Percentiles rank a stretch among this genome's conserved stretches.
phyloP scores from a whole-genome alignment of 2,888 invertebrate genomes.

The Macropis europaea region DNA sequence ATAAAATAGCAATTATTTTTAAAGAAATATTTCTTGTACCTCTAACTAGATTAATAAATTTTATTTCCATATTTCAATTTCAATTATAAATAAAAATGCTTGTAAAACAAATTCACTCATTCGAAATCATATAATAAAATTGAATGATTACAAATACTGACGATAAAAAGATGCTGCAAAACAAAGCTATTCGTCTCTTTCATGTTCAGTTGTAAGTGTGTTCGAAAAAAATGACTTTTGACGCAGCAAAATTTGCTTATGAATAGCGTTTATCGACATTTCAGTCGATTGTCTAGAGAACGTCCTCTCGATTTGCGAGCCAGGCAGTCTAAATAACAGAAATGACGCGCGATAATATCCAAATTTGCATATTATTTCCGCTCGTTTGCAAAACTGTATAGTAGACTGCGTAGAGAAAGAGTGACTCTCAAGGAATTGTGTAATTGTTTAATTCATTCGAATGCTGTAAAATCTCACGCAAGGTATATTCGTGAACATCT shows the following conservation, averaged over 20 bases:
- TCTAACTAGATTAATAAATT: too few species aligned
- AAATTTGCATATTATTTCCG: background rate
- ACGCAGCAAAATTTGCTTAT: constrained; percentile 33
- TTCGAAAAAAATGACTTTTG: background rate
- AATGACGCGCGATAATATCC: background rate
- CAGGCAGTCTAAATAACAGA: background rate
- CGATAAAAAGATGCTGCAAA: background rate
- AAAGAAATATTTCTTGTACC: too few species aligned
- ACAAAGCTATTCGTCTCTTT: constrained; percentile 11
- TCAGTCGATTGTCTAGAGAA: constrained; percentile 3
- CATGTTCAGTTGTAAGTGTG: background rate
- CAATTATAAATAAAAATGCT: too few species aligned
- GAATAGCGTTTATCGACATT: constrained; percentile 20
- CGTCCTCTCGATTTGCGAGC: constrained; percentile 1
- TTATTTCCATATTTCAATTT: too few species aligned
- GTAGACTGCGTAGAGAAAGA: background rate
- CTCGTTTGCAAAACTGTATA: background rate
- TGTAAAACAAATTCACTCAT: too few species aligned
- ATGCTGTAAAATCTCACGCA: constrained; percentile 14
- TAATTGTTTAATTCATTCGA: constrained; percentile 14
- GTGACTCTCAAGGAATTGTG: background rate
- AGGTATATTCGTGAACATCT: constrained; percentile 11
- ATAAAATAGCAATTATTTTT: too few species aligned
- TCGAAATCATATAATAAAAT: too few species aligned
- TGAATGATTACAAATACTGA: too few species aligned